These are phyloP conservation scores for Potorous gilbertii DNA, from an alignment of 2,797 vertebrate genomes.

Conservation along the genomic window DNA sequence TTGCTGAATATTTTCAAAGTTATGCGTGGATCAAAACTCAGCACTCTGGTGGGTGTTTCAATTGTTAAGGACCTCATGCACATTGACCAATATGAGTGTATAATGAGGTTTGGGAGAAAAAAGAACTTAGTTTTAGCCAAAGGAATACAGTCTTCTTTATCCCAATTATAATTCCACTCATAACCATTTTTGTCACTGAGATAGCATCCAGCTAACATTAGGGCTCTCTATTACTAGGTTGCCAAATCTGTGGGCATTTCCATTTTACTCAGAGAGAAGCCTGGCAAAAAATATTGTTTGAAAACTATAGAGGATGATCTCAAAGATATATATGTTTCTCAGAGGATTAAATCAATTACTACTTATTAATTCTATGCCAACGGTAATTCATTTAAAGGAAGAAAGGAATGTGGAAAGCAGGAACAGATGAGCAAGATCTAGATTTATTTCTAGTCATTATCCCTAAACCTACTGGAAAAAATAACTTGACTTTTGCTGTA, in stretches of 20 bases:
- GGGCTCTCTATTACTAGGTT: slow-evolving; percentile 50
- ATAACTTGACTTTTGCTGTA: slow-evolving; percentile 54
- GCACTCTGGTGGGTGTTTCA: slow-evolving; percentile 18
- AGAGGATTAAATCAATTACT: slow-evolving; percentile 53
- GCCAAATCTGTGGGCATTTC: slow-evolving; percentile 48
- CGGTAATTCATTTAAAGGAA: slow-evolving; percentile 51
- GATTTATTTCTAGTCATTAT: slow-evolving; percentile 55
- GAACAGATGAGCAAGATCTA: slow-evolving; percentile 17
- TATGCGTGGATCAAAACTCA: not conserved
- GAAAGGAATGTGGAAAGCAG: slow-evolving; percentile 24
- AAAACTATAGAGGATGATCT: slow-evolving; percentile 25
- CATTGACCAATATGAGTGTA: accelerated
- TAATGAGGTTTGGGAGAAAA: not conserved
- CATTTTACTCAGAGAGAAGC: slow-evolving; percentile 42
- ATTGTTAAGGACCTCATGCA: not conserved
- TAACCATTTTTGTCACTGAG: slow-evolving; percentile 26
- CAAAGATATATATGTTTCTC: slow-evolving; percentile 40
- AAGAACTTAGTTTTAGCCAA: slow-evolving; percentile 9
- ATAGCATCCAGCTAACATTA: slow-evolving; percentile 30
- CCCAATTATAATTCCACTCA: slow-evolving; percentile 32
- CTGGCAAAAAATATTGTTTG: not conserved
- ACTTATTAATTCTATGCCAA: slow-evolving; percentile 10
- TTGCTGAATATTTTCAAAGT: accelerated
- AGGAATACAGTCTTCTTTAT: slow-evolving; percentile 9
- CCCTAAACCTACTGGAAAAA: slow-evolving; percentile 31